phyloP scores from a whole-genome alignment of 2,797 vertebrate species.

The Yasuhikotakia modesta region DNA sequence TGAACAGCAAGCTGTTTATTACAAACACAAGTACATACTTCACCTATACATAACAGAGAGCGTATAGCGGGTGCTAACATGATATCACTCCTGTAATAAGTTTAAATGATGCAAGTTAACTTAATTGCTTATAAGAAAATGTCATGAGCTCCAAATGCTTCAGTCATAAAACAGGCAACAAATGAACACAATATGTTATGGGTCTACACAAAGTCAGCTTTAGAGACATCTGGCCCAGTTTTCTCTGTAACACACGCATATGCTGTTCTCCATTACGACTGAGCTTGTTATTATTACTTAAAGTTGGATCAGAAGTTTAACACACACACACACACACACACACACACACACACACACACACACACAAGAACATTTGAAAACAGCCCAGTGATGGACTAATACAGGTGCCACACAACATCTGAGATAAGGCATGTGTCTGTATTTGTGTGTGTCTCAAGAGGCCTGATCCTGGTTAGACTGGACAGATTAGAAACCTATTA shows the following conservation, averaged over 20 bases:
- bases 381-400: conserved; percentile 3
- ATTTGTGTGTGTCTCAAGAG: conserved; percentile 33
- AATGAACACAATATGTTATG: too few species aligned
- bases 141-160: conserved; percentile 5
- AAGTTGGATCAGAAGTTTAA: conserved; percentile 15
- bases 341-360: not conserved
- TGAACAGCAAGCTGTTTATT: conserved; percentile 32
- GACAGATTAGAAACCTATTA: conserved; percentile 29
- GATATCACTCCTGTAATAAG: conserved; percentile 28
- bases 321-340: conserved; percentile 16
- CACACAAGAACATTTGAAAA: not conserved
- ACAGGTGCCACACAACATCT: not conserved
- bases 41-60: conserved; percentile 2
- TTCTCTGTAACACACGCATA: conserved; percentile 17
- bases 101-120: conserved; percentile 36
- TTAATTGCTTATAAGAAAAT: conserved; percentile 44
- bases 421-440: conserved; percentile 9
- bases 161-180: conserved; percentile 35
- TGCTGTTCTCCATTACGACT: not conserved
- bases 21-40: conserved; percentile 11
- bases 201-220: conserved; percentile 28
- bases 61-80: not conserved
- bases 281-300: conserved; percentile 25
- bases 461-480: conserved; percentile 43
- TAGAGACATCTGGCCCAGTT: conserved; percentile 22